Evolutionary conservation across 2,888 invertebrate genomes (phyloP).

Genomic region (Apodemia duryi): DNA sequence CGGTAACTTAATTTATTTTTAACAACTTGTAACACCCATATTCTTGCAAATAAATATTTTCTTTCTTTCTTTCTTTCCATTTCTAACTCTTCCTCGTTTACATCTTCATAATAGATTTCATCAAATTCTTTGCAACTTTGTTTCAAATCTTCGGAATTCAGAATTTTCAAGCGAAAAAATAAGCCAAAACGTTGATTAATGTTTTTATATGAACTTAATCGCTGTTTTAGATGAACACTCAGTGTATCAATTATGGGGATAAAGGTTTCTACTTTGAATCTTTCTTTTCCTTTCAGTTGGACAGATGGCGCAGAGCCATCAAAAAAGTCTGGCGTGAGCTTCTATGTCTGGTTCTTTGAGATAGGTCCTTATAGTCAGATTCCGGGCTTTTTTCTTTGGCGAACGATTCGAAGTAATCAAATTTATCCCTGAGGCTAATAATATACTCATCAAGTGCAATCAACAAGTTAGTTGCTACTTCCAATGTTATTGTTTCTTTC

Average conservation of each 20-base stretch:
- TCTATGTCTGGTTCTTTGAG: constrained; percentile 36
- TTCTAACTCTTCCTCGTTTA: constrained; percentile 32
- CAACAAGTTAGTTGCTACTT: constrained; percentile 24
- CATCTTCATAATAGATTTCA: constrained; percentile 29
- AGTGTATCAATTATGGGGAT: constrained; percentile 16
- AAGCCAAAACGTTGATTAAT: constrained; percentile 32
- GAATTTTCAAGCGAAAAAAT: constrained; percentile 29
- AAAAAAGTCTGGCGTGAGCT: constrained; percentile 36
- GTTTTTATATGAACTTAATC: constrained; percentile 29
- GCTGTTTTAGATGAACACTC: constrained; percentile 27
- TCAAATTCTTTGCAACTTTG: constrained; percentile 29
- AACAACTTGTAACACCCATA: too few species aligned
- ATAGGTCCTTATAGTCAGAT: constrained; percentile 35
- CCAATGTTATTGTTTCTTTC: constrained; percentile 30
- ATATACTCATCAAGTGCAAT: constrained; percentile 33
- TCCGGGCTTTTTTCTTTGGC: constrained; percentile 23
- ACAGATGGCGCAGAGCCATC: constrained; percentile 31
- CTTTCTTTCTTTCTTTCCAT: too few species aligned
- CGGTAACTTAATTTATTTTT: too few species aligned
- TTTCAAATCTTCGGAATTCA: constrained; percentile 33
- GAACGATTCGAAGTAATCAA: constrained; percentile 33
- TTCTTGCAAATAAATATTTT: too few species aligned
- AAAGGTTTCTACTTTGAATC: constrained; percentile 27
- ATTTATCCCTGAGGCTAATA: constrained; percentile 33
- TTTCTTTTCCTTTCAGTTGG: constrained; percentile 33